Conservation (phyloP, 2,797 vertebrate species). For the Arctocebus calabarensis region DNA sequence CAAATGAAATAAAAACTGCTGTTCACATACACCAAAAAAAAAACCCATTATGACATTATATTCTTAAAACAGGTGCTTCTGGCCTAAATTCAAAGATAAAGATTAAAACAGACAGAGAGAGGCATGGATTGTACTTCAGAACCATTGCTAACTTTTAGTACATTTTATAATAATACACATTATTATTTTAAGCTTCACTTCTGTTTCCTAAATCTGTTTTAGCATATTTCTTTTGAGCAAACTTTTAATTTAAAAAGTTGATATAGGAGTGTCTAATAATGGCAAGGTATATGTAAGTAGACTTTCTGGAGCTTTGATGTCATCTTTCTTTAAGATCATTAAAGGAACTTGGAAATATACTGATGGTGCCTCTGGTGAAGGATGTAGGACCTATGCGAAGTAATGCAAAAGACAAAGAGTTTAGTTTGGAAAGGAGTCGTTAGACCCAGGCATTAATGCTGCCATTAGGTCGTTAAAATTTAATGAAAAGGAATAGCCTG, state of each 20-base stretch:
- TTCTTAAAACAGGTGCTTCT: not conserved
- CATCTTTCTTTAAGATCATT: conserved; percentile 3
- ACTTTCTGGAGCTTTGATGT: not conserved
- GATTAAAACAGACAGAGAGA: conserved; percentile 44
- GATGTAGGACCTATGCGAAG: not conserved
- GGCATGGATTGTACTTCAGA: conserved; percentile 28
- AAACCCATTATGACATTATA: not conserved
- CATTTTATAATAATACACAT: conserved; percentile 75
- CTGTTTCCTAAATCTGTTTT: conserved; percentile 71
- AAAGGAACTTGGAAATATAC: not conserved
- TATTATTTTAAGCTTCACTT: conserved; percentile 78
- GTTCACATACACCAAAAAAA: not conserved
- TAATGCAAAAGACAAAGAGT: not conserved
- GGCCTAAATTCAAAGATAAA: not conserved
- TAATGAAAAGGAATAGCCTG: not conserved
- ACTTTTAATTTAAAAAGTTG: conserved; percentile 58
- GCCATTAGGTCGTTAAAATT: conserved; percentile 6
- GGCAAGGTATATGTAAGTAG: not conserved
- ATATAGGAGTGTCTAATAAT: conserved; percentile 24
- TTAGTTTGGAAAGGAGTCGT: not conserved
- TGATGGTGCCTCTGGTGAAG: not conserved
- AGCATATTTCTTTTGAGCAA: conserved; percentile 43
- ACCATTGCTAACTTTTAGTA: conserved; percentile 69
- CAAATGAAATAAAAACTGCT: conserved; percentile 21
- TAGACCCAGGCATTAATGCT: not conserved